Evolutionary conservation across 2,888 invertebrate genomes (phyloP).

Genomic region (Polydrusus tereticollis): DNA sequence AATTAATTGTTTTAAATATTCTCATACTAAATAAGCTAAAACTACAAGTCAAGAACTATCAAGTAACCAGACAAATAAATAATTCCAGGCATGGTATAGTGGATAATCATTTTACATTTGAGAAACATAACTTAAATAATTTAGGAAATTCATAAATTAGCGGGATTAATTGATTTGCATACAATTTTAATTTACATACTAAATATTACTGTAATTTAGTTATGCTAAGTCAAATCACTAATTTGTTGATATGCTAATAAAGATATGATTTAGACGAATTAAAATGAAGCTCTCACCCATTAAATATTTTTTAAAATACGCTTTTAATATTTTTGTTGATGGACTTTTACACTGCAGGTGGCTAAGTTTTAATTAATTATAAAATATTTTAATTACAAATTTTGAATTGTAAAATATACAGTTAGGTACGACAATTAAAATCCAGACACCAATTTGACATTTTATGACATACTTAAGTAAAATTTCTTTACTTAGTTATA

Average conservation of each 20-base stretch:
- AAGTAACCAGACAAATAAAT: neutral
- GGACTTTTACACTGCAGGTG: neutral
- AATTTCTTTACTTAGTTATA: too few species aligned
- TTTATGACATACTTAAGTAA: too few species aligned
- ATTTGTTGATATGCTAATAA: neutral
- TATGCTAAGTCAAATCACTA: neutral
- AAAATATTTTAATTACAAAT: neutral
- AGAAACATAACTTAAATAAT: neutral
- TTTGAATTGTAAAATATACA: neutral
- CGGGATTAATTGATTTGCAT: neutral
- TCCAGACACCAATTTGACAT: too few species aligned
- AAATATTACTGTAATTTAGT: neutral
- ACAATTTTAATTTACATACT: neutral
- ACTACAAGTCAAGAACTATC: neutral
- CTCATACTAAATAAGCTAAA: neutral
- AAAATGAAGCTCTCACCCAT: neutral
- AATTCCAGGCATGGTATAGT: neutral
- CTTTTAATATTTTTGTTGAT: neutral
- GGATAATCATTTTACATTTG: neutral
- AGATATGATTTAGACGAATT: neutral
- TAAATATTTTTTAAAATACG: neutral
- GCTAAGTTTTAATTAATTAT: neutral
- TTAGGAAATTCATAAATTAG: neutral
- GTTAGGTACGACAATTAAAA: too few species aligned
- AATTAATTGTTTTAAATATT: too few species aligned